These are phyloP conservation scores for Zeuzera pyrina DNA, from an alignment of 2,888 invertebrate species.

Conservation along the genomic window DNA sequence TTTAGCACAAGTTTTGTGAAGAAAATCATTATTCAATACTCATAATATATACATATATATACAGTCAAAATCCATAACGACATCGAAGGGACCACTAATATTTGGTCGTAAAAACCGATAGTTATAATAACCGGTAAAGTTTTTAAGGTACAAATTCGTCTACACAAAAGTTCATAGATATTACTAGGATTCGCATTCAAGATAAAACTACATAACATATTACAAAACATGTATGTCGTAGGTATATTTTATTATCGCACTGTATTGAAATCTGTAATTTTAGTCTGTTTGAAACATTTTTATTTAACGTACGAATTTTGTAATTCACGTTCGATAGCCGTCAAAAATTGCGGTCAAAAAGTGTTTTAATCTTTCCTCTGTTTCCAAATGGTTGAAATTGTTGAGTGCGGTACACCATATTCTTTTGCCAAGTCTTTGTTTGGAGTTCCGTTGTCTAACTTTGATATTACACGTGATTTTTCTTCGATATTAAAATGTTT, in stretches of 20 bases:
- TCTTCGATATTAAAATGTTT: slow-evolving; percentile 12
- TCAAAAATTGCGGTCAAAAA: slow-evolving; percentile 7
- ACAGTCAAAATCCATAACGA: too few species aligned
- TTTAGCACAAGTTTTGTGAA: too few species aligned
- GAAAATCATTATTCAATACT: too few species aligned
- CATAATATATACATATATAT: too few species aligned
- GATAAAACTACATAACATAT: slow-evolving; percentile 3
- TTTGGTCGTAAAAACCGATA: too few species aligned
- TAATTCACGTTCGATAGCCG: slow-evolving; percentile 9
- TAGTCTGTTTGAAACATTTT: slow-evolving; percentile 9
- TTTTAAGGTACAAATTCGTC: background rate
- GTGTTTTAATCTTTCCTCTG: slow-evolving; percentile 9
- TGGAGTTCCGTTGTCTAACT: slow-evolving; percentile 6
- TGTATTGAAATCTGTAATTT: slow-evolving; percentile 6
- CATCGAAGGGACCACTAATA: too few species aligned
- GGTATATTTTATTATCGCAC: background rate
- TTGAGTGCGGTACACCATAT: slow-evolving; percentile 15
- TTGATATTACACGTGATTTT: slow-evolving; percentile 12
- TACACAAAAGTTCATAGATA: background rate
- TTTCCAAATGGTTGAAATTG: slow-evolving; percentile 16
- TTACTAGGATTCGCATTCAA: background rate
- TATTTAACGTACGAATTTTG: slow-evolving; percentile 6
- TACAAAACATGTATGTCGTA: slow-evolving; percentile 1
- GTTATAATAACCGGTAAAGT: background rate
- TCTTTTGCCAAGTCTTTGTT: slow-evolving; percentile 12